Base-by-base conservation (phyloP, 2,113 vertebrate species). In the Phoxinus phoxinus region DNA sequence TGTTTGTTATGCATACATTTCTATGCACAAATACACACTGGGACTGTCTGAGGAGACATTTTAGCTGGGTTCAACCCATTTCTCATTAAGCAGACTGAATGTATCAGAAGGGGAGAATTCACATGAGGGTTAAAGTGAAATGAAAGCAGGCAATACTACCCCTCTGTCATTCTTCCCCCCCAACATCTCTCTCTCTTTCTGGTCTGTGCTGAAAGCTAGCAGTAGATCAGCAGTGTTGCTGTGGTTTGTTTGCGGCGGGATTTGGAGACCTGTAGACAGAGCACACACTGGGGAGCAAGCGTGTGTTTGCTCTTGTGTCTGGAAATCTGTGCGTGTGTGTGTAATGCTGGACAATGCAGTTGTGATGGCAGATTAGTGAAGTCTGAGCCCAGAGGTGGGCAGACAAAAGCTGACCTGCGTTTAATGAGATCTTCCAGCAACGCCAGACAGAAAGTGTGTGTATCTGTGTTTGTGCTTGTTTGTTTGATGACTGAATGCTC, bases 201-300 rank as follows among this genome's bases (percentile, higher is more conserved):
- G 23, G 72, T 84, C 82, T 44, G 51, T 82, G 77, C 59, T 82
- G 83, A 6, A 67, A 73, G 71, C 78, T 83, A 85, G 88, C 85
- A 87, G 88, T 86, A 85, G 85, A 84, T 89, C 85, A 85, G 78
- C 85, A 59, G 63, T 89, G 88, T 79, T 85, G 61, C 74, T 75
- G 83, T 89, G 71, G 82, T 82, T 76, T 88, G 85, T 89, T 89
- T 89, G 85, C 56, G 37, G 72, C 71, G 73, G 85, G 88, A 87
- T 89, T 87, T 85, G 83, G 88, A 89, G 88, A 88, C 87, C 82
- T 87, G 88, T 87, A 87, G 88, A 84, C 85, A 87, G 85, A 89
- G 83, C 82, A 89, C 85, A 89, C 88, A 89, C 83, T 17, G 23
- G 83, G 83, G 88, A 89, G 83, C 74, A 25, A 53, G 46, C 53